Percentiles rank a stretch among this genome's conserved stretches.
These are phyloP conservation scores for Luperina nickerlii DNA, from an alignment of 2,888 invertebrate species.

Conservation along the genomic window DNA sequence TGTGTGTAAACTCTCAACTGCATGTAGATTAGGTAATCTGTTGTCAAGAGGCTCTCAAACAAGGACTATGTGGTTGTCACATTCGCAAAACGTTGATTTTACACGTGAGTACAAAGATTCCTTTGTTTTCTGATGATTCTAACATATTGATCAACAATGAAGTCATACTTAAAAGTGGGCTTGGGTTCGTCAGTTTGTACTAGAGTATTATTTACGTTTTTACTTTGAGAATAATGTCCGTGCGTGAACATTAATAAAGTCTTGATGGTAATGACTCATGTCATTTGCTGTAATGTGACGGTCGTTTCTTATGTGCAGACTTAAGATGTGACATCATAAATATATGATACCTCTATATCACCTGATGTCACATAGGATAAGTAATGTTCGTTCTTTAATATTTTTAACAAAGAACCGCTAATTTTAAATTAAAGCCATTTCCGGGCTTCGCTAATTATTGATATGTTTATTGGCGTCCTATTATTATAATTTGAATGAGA, in stretches of 20 bases:
- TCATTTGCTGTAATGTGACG: slow-evolving; percentile 40
- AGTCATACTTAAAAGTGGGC: slow-evolving; percentile 54
- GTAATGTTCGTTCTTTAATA: slow-evolving; percentile 19
- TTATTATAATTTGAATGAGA: slow-evolving; percentile 43
- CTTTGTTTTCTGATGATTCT: slow-evolving; percentile 44
- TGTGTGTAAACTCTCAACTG: slow-evolving; percentile 38
- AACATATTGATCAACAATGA: slow-evolving; percentile 56
- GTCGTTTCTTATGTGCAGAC: slow-evolving; percentile 46
- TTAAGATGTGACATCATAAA: slow-evolving; percentile 61
- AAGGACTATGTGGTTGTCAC: slow-evolving; percentile 25
- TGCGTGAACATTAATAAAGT: slow-evolving; percentile 43
- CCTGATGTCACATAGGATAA: slow-evolving; percentile 47
- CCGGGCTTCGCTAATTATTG: slow-evolving; percentile 47
- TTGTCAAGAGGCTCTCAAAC: slow-evolving; percentile 51
- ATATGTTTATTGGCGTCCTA: slow-evolving; percentile 49
- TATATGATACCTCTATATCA: slow-evolving; percentile 37
- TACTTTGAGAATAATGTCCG: slow-evolving; percentile 31
- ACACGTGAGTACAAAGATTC: slow-evolving; percentile 31
- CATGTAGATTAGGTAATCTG: slow-evolving; percentile 57
- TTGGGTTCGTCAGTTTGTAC: slow-evolving; percentile 22
- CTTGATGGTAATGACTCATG: slow-evolving; percentile 58
- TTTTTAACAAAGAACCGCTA: slow-evolving; percentile 41
- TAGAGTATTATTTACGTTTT: slow-evolving; percentile 42
- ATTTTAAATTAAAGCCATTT: slow-evolving; percentile 40
- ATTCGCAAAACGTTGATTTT: slow-evolving; percentile 29